Percentiles rank a stretch among this genome's conserved stretches.
These are phyloP conservation scores for Gisinianus flammeolus DNA, from an alignment of 2,888 invertebrate genomes.

Conservation along the genomic window DNA sequence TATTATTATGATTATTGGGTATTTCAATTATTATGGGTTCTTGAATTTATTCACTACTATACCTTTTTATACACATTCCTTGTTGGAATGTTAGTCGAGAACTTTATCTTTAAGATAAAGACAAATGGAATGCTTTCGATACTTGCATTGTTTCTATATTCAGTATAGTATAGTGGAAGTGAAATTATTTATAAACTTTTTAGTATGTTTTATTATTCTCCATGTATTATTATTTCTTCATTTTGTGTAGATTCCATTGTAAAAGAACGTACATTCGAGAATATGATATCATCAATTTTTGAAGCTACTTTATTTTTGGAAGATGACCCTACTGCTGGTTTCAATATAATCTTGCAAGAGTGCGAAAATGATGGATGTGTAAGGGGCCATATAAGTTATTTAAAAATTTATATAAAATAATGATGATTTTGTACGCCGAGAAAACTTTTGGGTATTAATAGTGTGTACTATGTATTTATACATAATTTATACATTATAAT, in stretches of 20 bases:
- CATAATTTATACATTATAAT: background rate
- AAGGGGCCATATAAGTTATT: constrained; percentile 27
- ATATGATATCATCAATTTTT: constrained; percentile 46
- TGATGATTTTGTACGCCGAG: background rate
- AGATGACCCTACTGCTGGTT: constrained; percentile 52
- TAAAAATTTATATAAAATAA: background rate
- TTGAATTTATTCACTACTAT: background rate
- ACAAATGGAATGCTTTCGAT: too few species aligned
- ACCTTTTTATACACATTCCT: too few species aligned
- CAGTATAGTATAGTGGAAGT: too few species aligned
- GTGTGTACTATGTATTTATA: too few species aligned
- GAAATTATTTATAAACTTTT: too few species aligned
- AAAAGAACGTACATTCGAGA: constrained; percentile 51
- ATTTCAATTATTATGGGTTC: background rate
- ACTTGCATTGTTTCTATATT: too few species aligned
- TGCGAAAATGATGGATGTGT: constrained; percentile 55
- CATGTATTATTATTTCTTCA: too few species aligned
- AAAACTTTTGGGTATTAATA: background rate
- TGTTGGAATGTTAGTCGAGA: too few species aligned
- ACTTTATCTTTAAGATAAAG: too few species aligned
- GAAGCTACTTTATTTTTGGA: constrained; percentile 51
- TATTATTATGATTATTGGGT: background rate
- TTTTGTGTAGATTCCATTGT: constrained; percentile 32
- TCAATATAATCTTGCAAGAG: constrained; percentile 55
- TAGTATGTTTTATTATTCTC: background rate